Evolutionary conservation across 2,113 vertebrate species (phyloP).

Genomic region (Lichenostomus cassidix): DNA sequence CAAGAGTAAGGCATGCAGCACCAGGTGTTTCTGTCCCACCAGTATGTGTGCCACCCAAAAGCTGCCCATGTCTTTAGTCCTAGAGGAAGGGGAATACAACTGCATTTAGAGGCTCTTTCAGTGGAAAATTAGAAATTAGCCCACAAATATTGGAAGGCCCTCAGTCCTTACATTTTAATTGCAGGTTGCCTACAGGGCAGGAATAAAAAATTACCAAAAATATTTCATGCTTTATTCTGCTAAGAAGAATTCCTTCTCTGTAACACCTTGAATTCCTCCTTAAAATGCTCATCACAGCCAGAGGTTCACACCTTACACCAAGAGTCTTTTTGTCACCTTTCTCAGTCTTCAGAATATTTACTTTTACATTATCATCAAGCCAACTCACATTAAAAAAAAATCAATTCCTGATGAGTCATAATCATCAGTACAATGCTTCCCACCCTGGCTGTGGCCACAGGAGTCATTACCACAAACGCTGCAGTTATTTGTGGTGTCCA

Average conservation of each 20-base stretch:
- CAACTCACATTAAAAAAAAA: not conserved
- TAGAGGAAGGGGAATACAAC: not conserved
- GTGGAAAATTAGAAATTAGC: not conserved
- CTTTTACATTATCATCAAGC: not conserved
- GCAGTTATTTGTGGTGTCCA: not conserved
- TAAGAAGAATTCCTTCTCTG: not conserved
- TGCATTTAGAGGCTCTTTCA: not conserved
- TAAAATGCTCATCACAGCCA: not conserved
- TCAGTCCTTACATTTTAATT: not conserved
- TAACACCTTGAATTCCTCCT: not conserved
- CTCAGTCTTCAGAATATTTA: not conserved
- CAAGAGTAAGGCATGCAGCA: not conserved
- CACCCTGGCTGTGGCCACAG: not conserved
- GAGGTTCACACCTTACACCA: not conserved
- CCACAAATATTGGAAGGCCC: not conserved
- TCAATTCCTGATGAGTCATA: conserved; percentile 46
- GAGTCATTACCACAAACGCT: not conserved
- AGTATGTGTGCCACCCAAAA: not conserved
- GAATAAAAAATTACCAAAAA: not conserved
- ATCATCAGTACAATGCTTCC: not conserved
- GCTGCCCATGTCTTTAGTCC: not conserved
- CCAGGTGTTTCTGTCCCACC: not conserved
- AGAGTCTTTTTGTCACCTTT: not conserved
- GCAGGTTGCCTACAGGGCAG: not conserved
- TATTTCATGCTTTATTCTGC: not conserved